Evolutionary conservation across 2,888 invertebrate species (phyloP).

Genomic region (Pammene fasciana): DNA sequence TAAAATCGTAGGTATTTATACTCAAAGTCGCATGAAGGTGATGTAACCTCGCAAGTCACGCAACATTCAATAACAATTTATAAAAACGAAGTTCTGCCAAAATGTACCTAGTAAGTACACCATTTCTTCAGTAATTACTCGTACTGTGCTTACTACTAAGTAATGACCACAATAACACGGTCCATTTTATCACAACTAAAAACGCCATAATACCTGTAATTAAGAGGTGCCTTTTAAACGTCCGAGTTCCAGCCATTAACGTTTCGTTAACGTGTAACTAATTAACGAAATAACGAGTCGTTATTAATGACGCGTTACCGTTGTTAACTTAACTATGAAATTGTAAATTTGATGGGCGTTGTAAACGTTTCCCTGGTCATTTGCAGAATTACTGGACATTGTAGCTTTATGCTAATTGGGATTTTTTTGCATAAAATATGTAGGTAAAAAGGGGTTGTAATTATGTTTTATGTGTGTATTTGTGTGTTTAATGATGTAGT

Average conservation of each 20-base stretch:
- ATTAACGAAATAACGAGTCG: slow-evolving; percentile 8
- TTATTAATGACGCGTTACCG: background rate
- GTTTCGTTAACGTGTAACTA: slow-evolving; percentile 23
- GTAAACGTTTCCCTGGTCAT: slow-evolving; percentile 24
- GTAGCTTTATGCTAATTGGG: slow-evolving; percentile 21
- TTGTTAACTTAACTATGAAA: slow-evolving; percentile 32
- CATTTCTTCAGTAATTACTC: too few relatives aligned
- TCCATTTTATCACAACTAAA: slow-evolving; percentile 17
- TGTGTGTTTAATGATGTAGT: too few relatives aligned
- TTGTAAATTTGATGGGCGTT: slow-evolving; percentile 24
- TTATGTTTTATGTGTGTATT: too few relatives aligned
- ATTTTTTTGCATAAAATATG: background rate
- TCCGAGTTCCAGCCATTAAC: slow-evolving; percentile 13
- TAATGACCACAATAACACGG: slow-evolving; percentile 17
- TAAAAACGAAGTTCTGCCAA: too few relatives aligned
- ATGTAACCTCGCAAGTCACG: too few relatives aligned
- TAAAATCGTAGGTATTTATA: too few relatives aligned
- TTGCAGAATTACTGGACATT: slow-evolving; percentile 21
- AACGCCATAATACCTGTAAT: slow-evolving; percentile 12
- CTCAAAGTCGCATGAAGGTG: too few relatives aligned
- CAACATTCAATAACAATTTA: too few relatives aligned
- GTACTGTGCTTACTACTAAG: too few relatives aligned
- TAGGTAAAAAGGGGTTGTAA: background rate
- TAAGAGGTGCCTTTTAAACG: slow-evolving; percentile 26
- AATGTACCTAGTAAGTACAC: too few relatives aligned